Evolutionary conservation across 2,113 vertebrate species (phyloP).

Genomic region (Microtus oregoni): DNA sequence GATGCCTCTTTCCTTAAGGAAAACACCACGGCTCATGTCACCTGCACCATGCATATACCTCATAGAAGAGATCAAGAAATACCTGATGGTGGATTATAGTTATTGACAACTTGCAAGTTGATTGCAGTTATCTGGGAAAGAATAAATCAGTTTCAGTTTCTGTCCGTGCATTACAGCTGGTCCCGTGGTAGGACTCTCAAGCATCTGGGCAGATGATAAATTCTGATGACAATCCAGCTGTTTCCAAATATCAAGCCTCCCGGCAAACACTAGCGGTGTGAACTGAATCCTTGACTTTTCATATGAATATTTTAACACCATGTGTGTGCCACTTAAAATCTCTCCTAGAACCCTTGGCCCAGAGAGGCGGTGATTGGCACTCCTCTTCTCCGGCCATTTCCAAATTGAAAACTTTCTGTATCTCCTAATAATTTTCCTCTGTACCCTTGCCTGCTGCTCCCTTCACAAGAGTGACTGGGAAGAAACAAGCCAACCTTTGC

Average conservation of each 20-base stretch:
- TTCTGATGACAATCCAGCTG: slow-evolving; percentile 59
- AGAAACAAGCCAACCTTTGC: background rate
- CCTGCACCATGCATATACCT: background rate
- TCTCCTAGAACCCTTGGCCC: slow-evolving; percentile 16
- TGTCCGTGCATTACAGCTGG: background rate
- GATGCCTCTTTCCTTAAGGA: background rate
- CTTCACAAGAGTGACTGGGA: background rate
- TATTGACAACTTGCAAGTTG: slow-evolving; percentile 21
- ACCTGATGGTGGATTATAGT: slow-evolving; percentile 34
- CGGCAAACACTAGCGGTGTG: background rate
- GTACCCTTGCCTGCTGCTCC: background rate
- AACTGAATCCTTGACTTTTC: slow-evolving; percentile 2
- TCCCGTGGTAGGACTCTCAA: background rate
- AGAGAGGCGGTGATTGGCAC: background rate
- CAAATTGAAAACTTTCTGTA: background rate
- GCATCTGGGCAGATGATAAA: slow-evolving; percentile 60
- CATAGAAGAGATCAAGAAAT: slow-evolving; percentile 47
- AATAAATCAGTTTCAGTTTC: slow-evolving; percentile 42
- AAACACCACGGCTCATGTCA: background rate
- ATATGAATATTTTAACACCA: background rate
- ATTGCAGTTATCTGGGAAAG: slow-evolving; percentile 59
- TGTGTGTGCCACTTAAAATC: background rate
- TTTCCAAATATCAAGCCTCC: slow-evolving; percentile 58
- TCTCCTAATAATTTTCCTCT: slow-evolving; percentile 14
- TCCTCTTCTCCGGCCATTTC: background rate